Percentiles rank a stretch among this genome's conserved stretches.
Conservation (phyloP, 2,797 vertebrate genomes). For the Pseudocheirus occidentalis region DNA sequence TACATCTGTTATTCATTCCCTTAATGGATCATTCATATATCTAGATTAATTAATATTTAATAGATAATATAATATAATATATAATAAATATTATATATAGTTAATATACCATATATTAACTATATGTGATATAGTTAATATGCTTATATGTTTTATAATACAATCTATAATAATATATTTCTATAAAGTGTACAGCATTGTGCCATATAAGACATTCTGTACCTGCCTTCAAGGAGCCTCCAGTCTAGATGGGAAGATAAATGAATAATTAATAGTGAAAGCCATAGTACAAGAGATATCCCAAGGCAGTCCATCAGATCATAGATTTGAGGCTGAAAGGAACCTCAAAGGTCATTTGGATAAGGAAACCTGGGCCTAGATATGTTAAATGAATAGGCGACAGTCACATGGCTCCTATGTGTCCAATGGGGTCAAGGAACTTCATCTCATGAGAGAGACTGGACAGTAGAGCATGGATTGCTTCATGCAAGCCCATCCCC, state of each 20-base stretch:
- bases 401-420: neutral
- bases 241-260: neutral
- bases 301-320: neutral
- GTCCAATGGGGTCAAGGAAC: neutral
- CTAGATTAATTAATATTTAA: neutral
- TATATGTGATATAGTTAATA: no score
- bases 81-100: no score
- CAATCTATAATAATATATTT: neutral
- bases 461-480: neutral
- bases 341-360: neutral
- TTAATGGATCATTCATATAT: neutral
- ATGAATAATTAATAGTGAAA: neutral
- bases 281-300: neutral
- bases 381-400: neutral
- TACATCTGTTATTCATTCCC: neutral
- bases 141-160: neutral
- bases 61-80: no score
- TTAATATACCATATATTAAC: no score
- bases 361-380: neutral
- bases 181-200: neutral
- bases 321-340: neutral
- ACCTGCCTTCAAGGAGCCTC: neutral
- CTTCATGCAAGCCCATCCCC: neutral
- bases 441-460: neutral
- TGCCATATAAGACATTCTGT: neutral